These are phyloP conservation scores for Simalia tracyae DNA, from an alignment of 2,797 vertebrate genomes.

Conservation along the genomic window DNA sequence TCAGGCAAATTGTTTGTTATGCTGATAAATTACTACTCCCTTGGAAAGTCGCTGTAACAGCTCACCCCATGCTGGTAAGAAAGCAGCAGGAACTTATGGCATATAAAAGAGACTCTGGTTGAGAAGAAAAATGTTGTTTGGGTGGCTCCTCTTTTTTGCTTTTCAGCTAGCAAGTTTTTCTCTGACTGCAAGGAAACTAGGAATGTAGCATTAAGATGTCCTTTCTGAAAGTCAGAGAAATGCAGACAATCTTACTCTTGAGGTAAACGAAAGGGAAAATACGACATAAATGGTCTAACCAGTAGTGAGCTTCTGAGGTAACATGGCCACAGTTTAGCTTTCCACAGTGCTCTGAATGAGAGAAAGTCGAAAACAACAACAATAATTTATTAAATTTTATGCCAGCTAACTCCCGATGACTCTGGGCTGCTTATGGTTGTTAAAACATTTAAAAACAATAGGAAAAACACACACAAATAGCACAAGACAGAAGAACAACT, in stretches of 20 bases:
- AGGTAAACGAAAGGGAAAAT: not conserved
- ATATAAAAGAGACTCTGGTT: not conserved
- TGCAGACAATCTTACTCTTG: no score
- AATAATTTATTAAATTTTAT: not conserved
- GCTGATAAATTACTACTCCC: slow-evolving; percentile 15
- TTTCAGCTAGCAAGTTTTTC: not conserved
- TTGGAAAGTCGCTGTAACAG: not conserved
- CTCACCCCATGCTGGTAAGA: not conserved
- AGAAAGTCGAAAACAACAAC: not conserved
- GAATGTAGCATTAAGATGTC: not conserved
- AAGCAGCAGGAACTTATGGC: slow-evolving; percentile 4
- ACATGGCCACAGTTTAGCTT: no score
- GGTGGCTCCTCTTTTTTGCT: not conserved
- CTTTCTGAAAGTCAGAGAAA: not conserved
- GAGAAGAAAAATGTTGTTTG: not conserved
- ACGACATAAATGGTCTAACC: not conserved
- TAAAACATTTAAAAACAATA: not conserved
- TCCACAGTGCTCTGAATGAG: no score
- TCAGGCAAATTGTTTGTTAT: slow-evolving; percentile 20
- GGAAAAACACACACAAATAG: not conserved
- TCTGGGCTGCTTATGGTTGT: not conserved
- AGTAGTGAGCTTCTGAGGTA: no score
- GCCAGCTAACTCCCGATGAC: not conserved
- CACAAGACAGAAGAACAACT: not conserved
- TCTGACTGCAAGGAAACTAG: not conserved